phyloP scores from a whole-genome alignment of 2,797 vertebrate species.

The Gambelia wislizenii region DNA sequence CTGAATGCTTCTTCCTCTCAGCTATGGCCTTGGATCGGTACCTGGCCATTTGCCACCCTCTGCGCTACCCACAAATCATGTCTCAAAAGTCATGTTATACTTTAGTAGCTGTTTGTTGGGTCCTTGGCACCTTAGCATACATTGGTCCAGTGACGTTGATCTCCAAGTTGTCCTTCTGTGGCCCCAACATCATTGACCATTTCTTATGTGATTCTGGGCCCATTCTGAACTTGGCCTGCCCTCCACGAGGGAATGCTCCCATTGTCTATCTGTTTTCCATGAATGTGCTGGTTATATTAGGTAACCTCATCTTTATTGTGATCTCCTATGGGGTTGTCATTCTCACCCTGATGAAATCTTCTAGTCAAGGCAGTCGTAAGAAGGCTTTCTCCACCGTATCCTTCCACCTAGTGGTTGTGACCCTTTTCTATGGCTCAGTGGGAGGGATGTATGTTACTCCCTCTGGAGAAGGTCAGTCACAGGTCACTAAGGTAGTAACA shows the following conservation, averaged over 20 bases:
- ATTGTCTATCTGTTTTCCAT: slow-evolving; percentile 25
- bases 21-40: neutral
- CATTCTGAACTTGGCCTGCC: slow-evolving; percentile 37
- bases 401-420: slow-evolving; percentile 61
- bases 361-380: slow-evolving; percentile 35
- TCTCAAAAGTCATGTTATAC: slow-evolving; percentile 19
- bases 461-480: slow-evolving; percentile 32
- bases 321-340: slow-evolving; percentile 44
- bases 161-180: slow-evolving; percentile 61
- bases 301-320: slow-evolving; percentile 48
- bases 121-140: slow-evolving; percentile 45
- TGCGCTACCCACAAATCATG: slow-evolving; percentile 54
- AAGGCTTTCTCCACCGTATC: slow-evolving; percentile 63
- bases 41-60: slow-evolving; percentile 54
- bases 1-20: slow-evolving; percentile 63
- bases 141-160: slow-evolving; percentile 49
- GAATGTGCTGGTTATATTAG: slow-evolving; percentile 16
- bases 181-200: slow-evolving; percentile 52
- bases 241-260: slow-evolving; percentile 23
- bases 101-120: slow-evolving; percentile 31
- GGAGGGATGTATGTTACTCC: slow-evolving; percentile 56
- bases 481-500: slow-evolving; percentile 53
- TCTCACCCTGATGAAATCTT: slow-evolving; percentile 41
- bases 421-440: slow-evolving; percentile 57
- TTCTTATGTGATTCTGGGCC: slow-evolving; percentile 56